phyloP scores from a whole-genome alignment of 2,113 vertebrate species.

The Scophthalmus maximus region DNA sequence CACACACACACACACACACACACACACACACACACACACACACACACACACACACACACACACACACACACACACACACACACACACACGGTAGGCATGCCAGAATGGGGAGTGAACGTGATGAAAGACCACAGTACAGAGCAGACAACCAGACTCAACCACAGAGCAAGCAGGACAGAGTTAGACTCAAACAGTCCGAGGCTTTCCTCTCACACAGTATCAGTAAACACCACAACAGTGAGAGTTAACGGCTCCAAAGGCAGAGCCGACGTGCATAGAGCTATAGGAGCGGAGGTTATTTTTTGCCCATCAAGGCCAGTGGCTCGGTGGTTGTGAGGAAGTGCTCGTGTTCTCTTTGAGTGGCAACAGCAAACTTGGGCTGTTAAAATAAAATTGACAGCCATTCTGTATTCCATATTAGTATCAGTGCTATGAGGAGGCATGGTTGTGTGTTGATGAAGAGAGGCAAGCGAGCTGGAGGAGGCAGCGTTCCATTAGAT shows the following conservation, averaged over 20 bases:
- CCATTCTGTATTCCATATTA: slow-evolving; percentile 46
- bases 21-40: slow-evolving; percentile 11
- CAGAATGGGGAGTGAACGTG: slow-evolving; percentile 73
- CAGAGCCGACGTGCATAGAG: slow-evolving; percentile 19
- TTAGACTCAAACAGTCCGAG: slow-evolving; percentile 59
- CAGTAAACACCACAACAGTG: slow-evolving; percentile 48
- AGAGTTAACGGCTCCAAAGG: slow-evolving; percentile 49
- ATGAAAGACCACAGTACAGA: slow-evolving; percentile 77
- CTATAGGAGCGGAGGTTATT: slow-evolving; percentile 31
- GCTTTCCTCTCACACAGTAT: slow-evolving; percentile 43
- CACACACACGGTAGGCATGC: slow-evolving; percentile 48
- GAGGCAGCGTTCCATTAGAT: slow-evolving; percentile 62
- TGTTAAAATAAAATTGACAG: slow-evolving; percentile 59
- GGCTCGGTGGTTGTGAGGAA: slow-evolving; percentile 27
- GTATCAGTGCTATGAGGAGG: slow-evolving; percentile 43
- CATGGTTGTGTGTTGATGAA: slow-evolving; percentile 63
- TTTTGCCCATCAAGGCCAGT: slow-evolving; percentile 24
- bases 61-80: slow-evolving; percentile 37
- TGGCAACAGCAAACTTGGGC: slow-evolving; percentile 47
- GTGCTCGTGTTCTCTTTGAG: slow-evolving; percentile 32
- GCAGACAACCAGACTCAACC: slow-evolving; percentile 76
- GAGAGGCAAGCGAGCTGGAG: slow-evolving; percentile 57
- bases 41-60: slow-evolving; percentile 38
- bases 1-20: slow-evolving; percentile 17
- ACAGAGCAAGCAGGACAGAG: slow-evolving; percentile 65